Percentiles rank a stretch among this genome's conserved stretches.
These are phyloP conservation scores for Malurus elegans DNA, from an alignment of 2,113 vertebrate genomes.

Conservation along the genomic window DNA sequence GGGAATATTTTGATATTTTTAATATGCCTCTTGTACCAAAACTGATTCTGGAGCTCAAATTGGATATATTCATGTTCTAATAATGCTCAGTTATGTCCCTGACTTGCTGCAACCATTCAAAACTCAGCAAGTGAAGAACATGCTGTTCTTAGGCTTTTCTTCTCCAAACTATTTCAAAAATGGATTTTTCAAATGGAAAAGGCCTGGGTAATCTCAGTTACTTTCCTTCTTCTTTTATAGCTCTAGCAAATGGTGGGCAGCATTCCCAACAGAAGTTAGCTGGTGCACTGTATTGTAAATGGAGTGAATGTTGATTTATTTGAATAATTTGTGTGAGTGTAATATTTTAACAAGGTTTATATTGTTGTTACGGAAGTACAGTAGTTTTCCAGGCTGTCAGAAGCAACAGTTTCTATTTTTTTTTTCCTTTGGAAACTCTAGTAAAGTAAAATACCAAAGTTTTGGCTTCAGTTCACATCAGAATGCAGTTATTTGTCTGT, in stretches of 20 bases:
- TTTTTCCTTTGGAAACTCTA: neutral
- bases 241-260: neutral
- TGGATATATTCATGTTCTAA: neutral
- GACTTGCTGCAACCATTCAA: neutral
- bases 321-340: neutral
- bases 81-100: neutral
- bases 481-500: neutral
- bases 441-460: neutral
- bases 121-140: conserved; percentile 8
- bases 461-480: neutral
- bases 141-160: conserved; percentile 21
- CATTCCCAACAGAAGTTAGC: conserved; percentile 6
- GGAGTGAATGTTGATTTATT: conserved; percentile 35
- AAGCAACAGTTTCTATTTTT: neutral
- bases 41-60: neutral
- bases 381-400: conserved; percentile 8
- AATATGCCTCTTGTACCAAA: neutral
- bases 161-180: conserved; percentile 27
- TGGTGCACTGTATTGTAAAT: conserved; percentile 1
- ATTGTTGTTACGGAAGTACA: neutral
- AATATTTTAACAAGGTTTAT: conserved; percentile 14
- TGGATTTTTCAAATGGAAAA: conserved; percentile 41
- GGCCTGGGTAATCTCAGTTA: conserved; percentile 22
- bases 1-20: neutral
- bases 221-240: conserved; percentile 28